These are phyloP conservation scores for Xiphophorus birchmanni DNA, from an alignment of 2,797 vertebrate genomes.

Conservation along the genomic window DNA sequence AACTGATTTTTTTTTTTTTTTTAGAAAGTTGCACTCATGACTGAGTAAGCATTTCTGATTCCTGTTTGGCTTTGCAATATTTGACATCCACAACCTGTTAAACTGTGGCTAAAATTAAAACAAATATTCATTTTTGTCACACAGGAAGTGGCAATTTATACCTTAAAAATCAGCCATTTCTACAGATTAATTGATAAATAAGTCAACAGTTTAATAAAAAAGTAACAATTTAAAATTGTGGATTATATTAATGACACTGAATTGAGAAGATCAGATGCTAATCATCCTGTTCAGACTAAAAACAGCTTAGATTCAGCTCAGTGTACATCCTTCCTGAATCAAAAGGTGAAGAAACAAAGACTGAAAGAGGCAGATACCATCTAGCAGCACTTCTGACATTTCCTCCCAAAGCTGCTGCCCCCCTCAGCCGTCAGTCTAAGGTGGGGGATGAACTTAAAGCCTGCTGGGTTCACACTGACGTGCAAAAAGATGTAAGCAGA, in stretches of 20 bases:
- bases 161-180: background rate
- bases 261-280: slow-evolving; percentile 5
- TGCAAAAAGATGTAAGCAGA: background rate
- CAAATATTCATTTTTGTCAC: background rate
- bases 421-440: slow-evolving; percentile 49
- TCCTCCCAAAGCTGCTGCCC: slow-evolving; percentile 45
- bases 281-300: slow-evolving; percentile 48
- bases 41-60: background rate
- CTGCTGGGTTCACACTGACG: background rate
- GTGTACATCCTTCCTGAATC: slow-evolving; percentile 29
- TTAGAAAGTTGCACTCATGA: background rate
- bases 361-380: slow-evolving; percentile 37
- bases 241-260: background rate
- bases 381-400: slow-evolving; percentile 65
- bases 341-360: slow-evolving; percentile 31
- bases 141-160: background rate
- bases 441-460: slow-evolving; percentile 25
- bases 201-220: background rate
- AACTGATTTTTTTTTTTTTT: background rate
- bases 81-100: background rate
- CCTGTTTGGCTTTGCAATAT: background rate
- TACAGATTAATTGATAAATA: background rate
- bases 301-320: slow-evolving; percentile 37
- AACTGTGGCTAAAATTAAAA: background rate
- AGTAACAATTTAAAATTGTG: background rate